Evolutionary conservation across 2,113 vertebrate species (phyloP), one percentile per base, ranked within the genome.

Genomic region (Phalacrocorax carbo): DNA sequence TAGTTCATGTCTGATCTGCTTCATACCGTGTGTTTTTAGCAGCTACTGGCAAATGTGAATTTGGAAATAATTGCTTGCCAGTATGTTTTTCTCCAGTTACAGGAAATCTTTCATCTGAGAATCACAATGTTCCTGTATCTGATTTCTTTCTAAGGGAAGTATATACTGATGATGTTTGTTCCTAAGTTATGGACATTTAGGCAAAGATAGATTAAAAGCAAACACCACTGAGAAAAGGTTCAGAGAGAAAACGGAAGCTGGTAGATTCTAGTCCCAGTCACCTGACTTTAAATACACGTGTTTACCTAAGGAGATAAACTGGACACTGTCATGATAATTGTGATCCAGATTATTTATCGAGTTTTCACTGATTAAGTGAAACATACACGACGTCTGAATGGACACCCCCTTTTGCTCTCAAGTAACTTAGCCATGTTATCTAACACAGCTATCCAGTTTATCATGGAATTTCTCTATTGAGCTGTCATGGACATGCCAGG

Each of bases 401-500:
- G 25, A 62, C 36, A 36, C 17, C 10, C 20, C 13, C 19, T 91
- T 76, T 91, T 84, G 25, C 14, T 49, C 51, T 69, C 17, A 38
- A 6, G 75, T 46, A 66, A 51, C 21, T 76, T 61, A 80, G 60
- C 18, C 54, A 40, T 10, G 21, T 68, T 88, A 66, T 34, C 64
- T 82, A 65, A 57, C 19, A 70, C 40, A 94, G 38, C 44, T 85
- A 79, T 38, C 49, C 81, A 44, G 30, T 80, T 88, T 61, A 66
- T 88, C 20, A 21, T 2, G 44, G 64, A 75, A 94, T 92, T 93
- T 90, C 87, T 91, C 82, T 95, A 48, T 96, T 87, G 82, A 97
- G 88, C 91, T 70, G 17, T 64, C 76, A 92, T 96, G 96, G 90
- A 80, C 88, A 93, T 86, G 73, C 92, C 93, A 96, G 97, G 90